A percentile compares a stretch with the other conserved stretches of the same genome.
Conservation (phyloP, 2,113 vertebrate species). For the Procavia capensis region DNA sequence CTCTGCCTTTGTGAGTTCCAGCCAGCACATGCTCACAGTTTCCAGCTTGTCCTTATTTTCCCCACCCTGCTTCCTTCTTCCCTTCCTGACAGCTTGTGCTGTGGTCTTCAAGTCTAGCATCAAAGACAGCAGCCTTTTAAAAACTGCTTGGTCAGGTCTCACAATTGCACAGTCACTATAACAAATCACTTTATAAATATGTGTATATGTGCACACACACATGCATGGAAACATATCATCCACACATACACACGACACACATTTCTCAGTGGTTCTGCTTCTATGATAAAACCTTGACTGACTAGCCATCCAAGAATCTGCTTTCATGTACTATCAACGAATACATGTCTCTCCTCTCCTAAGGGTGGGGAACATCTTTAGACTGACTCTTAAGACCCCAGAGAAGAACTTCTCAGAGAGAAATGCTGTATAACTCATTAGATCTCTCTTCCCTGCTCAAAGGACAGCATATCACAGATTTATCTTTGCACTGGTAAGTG, state of each 20-base stretch:
- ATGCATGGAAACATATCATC: neutral
- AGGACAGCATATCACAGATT: neutral
- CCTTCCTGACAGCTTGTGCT: neutral
- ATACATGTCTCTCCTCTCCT: neutral
- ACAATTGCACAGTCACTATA: neutral
- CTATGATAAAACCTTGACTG: neutral
- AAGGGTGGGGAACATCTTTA: neutral
- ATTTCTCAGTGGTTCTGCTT: neutral
- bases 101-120: neutral
- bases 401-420: neutral
- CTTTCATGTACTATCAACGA: neutral
- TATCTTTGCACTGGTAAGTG: neutral
- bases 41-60: neutral
- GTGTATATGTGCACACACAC: neutral
- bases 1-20: neutral
- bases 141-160: neutral
- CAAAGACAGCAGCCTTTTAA: neutral
- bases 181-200: neutral
- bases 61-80: neutral
- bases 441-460: neutral
- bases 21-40: neutral
- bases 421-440: neutral
- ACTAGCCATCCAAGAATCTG: neutral
- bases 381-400: neutral
- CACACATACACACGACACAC: neutral